A percentile compares a stretch with the other conserved stretches of the same genome.
Conservation (phyloP, 2,113 vertebrate genomes). For the Aldabrachelys gigantea region DNA sequence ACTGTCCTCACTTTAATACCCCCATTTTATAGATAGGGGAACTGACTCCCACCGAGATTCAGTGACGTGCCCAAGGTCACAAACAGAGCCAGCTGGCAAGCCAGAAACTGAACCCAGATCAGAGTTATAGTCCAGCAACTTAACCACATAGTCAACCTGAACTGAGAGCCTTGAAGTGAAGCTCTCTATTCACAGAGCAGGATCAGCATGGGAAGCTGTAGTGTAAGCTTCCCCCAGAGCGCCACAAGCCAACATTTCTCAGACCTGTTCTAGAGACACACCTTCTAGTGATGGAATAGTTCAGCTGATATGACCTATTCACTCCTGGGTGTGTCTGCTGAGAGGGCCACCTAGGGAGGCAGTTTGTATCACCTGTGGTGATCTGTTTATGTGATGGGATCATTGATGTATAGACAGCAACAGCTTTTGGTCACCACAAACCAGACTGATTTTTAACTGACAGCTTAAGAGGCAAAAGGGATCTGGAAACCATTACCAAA, state of each 20-base stretch:
- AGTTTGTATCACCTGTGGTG: not conserved
- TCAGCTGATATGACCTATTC: fast-evolving
- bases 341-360: not conserved
- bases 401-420: not conserved
- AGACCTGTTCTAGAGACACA: not conserved
- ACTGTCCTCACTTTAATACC: not conserved
- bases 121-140: not conserved
- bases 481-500: not conserved
- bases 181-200: not conserved
- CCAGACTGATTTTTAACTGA: not conserved
- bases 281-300: not conserved
- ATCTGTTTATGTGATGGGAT: not conserved
- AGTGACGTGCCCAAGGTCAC: not conserved
- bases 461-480: not conserved
- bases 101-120: not conserved
- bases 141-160: not conserved
- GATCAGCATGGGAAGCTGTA: not conserved
- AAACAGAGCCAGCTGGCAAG: not conserved
- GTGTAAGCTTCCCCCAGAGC: not conserved
- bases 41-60: not conserved
- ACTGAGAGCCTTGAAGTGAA: fast-evolving
- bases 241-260: fast-evolving
- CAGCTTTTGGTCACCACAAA: not conserved
- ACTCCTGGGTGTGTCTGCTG: not conserved
- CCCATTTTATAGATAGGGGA: not conserved